phyloP scores from a whole-genome alignment of 1,140 invertebrate species.

The Holcopasites calliopsidis region DNA sequence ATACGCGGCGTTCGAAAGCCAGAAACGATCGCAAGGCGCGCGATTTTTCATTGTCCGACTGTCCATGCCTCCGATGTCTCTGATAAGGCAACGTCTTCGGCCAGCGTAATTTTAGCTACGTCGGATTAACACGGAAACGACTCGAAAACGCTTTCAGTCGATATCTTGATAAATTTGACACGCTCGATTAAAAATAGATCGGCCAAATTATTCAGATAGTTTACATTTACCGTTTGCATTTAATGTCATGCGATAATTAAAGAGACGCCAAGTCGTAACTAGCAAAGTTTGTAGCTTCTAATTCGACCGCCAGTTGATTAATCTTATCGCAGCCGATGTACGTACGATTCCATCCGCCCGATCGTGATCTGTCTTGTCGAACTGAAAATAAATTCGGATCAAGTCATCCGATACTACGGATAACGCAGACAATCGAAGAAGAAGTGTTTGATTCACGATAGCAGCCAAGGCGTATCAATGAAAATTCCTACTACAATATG shows the following conservation, averaged over 20 bases:
- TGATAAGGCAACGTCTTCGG: slow-evolving; percentile 11
- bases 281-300: slow-evolving; percentile 25
- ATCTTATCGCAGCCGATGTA: slow-evolving; percentile 52
- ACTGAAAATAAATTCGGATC: slow-evolving; percentile 8
- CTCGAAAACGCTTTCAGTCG: background rate
- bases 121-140: background rate
- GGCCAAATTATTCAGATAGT: too few relatives aligned
- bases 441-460: background rate
- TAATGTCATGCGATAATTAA: too few relatives aligned
- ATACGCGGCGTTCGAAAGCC: too few relatives aligned
- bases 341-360: slow-evolving; percentile 34
- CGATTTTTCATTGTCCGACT: background rate
- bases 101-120: background rate
- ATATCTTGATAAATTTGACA: background rate
- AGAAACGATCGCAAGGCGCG: background rate
- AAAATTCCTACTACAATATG: background rate
- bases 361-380: slow-evolving; percentile 41
- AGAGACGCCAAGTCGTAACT: background rate
- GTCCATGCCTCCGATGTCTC: background rate
- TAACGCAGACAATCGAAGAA: slow-evolving; percentile 24
- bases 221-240: too few relatives aligned
- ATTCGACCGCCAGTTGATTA: slow-evolving; percentile 17
- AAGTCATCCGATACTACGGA: slow-evolving; percentile 24
- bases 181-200: background rate
- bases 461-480: background rate